phyloP scores from a whole-genome alignment of 2,888 invertebrate genomes.

The Cryptosula pallasiana region DNA sequence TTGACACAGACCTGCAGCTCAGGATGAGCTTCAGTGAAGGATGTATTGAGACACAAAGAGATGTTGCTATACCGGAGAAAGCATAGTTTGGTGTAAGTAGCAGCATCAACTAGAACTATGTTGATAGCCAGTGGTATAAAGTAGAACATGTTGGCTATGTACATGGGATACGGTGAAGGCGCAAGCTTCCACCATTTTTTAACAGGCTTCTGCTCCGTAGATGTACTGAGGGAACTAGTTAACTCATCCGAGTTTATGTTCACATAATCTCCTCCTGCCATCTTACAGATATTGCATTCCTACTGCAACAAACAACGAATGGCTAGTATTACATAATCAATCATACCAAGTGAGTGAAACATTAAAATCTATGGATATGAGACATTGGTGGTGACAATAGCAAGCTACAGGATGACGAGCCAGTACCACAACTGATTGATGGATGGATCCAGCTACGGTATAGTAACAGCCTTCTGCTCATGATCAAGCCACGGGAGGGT shows the following conservation, averaged over 20 bases:
- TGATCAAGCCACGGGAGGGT: too few species aligned
- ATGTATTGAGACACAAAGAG: background rate
- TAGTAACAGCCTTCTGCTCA: too few species aligned
- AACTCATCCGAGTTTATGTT: background rate
- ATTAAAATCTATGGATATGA: too few species aligned
- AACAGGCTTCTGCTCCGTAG: background rate
- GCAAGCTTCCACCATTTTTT: background rate
- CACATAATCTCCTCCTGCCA: background rate
- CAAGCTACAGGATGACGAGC: too few species aligned
- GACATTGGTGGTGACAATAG: too few species aligned
- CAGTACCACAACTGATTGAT: too few species aligned
- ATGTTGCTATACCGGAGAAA: background rate
- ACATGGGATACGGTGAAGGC: constrained; percentile 4
- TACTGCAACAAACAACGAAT: too few species aligned
- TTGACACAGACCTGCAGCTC: constrained; percentile 1
- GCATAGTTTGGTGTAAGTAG: background rate
- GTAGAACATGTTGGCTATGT: background rate
- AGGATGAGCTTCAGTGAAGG: background rate
- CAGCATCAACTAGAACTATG: background rate
- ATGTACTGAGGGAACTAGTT: background rate
- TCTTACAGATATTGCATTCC: too few species aligned
- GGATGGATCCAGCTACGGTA: too few species aligned
- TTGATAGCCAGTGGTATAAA: background rate
- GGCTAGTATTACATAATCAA: too few species aligned
- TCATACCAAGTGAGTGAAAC: too few species aligned